Evolutionary conservation across 2,888 invertebrate genomes (phyloP).

Genomic region (Volucella bombylans): DNA sequence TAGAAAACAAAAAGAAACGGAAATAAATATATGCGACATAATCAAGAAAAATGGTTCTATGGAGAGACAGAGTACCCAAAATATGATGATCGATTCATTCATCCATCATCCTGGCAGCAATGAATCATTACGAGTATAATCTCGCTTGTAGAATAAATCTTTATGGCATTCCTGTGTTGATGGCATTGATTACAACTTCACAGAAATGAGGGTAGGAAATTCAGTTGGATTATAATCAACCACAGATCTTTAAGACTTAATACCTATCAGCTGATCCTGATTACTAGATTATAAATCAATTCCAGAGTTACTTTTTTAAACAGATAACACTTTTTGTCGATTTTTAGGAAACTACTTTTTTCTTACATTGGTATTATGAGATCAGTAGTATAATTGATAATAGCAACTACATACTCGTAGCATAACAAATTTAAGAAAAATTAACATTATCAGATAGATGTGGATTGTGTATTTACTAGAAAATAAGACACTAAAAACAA

Average conservation of each 20-base stretch:
- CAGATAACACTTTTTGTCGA: constrained; percentile 3
- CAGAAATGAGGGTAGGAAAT: not conserved
- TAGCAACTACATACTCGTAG: too few relatives aligned
- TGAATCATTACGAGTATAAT: constrained; percentile 69
- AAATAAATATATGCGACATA: not conserved
- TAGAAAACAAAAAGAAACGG: constrained; percentile 1
- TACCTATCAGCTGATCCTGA: constrained; percentile 20
- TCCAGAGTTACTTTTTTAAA: constrained; percentile 19
- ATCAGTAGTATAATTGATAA: too few relatives aligned
- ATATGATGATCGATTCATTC: constrained; percentile 47
- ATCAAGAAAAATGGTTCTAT: constrained; percentile 7
- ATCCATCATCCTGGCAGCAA: constrained; percentile 57
- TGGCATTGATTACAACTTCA: constrained; percentile 25
- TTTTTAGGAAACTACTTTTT: not conserved
- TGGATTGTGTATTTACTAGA: too few relatives aligned
- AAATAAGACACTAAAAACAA: too few relatives aligned
- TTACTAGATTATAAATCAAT: constrained; percentile 37
- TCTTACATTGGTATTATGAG: not conserved
- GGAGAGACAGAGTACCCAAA: not conserved
- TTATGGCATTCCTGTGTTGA: constrained; percentile 18
- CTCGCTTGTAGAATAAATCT: constrained; percentile 52
- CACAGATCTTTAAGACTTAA: constrained; percentile 23
- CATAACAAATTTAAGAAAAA: too few relatives aligned
- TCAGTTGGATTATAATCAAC: not conserved
- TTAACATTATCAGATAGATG: too few relatives aligned